Evolutionary conservation across 2,797 vertebrate species (phyloP).

Genomic region (Numenius phaeopus): DNA sequence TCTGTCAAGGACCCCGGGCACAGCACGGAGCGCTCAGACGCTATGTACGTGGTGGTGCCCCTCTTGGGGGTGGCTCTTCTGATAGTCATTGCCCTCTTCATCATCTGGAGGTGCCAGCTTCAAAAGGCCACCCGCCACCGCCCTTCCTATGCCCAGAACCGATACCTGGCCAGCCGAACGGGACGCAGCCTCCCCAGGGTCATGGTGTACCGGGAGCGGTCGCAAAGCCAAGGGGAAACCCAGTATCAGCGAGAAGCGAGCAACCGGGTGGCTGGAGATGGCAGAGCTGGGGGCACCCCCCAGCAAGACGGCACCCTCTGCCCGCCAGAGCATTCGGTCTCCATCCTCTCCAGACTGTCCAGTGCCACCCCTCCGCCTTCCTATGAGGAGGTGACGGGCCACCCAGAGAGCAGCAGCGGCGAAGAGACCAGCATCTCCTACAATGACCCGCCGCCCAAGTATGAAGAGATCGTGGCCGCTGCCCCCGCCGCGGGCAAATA

Average conservation of each 20-base stretch:
- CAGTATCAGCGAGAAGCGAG: slow-evolving; percentile 67
- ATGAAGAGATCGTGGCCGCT: slow-evolving; percentile 87
- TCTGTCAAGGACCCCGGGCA: slow-evolving; percentile 81
- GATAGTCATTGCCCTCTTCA: slow-evolving; percentile 89
- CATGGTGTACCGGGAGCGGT: slow-evolving; percentile 85
- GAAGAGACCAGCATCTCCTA: slow-evolving; percentile 86
- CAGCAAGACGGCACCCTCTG: slow-evolving; percentile 79
- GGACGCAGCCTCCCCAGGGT: slow-evolving; percentile 86
- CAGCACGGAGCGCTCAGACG: slow-evolving; percentile 80
- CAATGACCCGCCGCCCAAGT: slow-evolving; percentile 87
- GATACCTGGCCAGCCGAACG: slow-evolving; percentile 84
- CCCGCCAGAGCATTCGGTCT: slow-evolving; percentile 81
- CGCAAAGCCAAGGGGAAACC: slow-evolving; percentile 71
- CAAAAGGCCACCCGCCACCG: slow-evolving; percentile 88
- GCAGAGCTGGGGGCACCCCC: slow-evolving; percentile 29
- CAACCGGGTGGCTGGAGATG: slow-evolving; percentile 45
- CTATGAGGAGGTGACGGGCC: slow-evolving; percentile 90
- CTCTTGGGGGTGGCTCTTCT: slow-evolving; percentile 89
- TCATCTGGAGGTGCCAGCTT: slow-evolving; percentile 92
- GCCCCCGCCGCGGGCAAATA: slow-evolving; percentile 66
- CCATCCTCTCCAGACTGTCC: slow-evolving; percentile 83
- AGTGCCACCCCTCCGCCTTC: slow-evolving; percentile 89
- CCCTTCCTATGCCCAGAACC: slow-evolving; percentile 88
- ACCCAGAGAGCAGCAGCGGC: slow-evolving; percentile 85
- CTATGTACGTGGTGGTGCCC: slow-evolving; percentile 89